Conservation (phyloP, 1,140 invertebrate genomes). For the Hermetia illucens region DNA sequence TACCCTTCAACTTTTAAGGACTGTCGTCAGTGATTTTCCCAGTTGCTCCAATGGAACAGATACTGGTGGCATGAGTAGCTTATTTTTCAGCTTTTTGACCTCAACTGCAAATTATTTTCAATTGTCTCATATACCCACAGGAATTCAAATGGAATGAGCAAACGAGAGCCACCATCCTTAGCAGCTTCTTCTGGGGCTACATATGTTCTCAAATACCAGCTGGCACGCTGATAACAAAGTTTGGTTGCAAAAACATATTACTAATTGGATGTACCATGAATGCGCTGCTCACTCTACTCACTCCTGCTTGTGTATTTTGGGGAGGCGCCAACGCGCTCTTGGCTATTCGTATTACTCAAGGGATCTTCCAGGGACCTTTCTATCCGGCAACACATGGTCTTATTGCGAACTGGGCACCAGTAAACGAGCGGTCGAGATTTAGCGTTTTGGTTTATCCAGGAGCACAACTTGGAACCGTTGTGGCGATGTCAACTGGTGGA, state of each 20-base stretch:
- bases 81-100: no score
- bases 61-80: no score
- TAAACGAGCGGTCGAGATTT: constrained; percentile 39
- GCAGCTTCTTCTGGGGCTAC: constrained; percentile 43
- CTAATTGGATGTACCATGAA: constrained; percentile 38
- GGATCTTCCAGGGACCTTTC: constrained; percentile 60
- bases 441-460: constrained; percentile 47
- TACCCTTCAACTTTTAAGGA: no score
- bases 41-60: no score
- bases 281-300: constrained; percentile 36
- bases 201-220: constrained; percentile 39
- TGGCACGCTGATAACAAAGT: constrained; percentile 43
- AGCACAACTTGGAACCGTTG: constrained; percentile 55
- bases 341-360: constrained; percentile 53
- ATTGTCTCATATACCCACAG: no score
- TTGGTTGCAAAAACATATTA: constrained; percentile 48
- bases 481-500: constrained; percentile 57
- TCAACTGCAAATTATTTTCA: no score
- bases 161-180: constrained; percentile 33
- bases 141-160: constrained; percentile 29
- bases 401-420: constrained; percentile 33
- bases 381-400: constrained; percentile 66
- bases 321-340: constrained; percentile 44
- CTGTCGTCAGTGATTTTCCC: no score
- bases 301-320: constrained; percentile 20